Evolutionary conservation across 37 sponge, comb jelly and placozoan species (phyloP).

Genomic region (Aphrocallistes beatrix): DNA sequence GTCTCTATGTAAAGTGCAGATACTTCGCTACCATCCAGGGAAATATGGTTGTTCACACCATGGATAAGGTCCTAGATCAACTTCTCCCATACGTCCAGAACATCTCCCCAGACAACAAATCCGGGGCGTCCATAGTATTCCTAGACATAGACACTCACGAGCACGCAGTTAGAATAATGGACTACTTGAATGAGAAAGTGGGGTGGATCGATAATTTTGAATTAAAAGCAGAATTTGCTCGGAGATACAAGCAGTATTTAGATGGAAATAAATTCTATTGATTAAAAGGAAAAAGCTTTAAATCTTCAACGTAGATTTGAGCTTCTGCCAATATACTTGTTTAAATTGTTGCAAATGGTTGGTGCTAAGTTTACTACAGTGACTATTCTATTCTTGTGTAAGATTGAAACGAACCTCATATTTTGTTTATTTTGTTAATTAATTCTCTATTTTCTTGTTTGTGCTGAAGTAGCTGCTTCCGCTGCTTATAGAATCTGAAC

Average conservation of each 20-base stretch:
- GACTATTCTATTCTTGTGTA: background rate
- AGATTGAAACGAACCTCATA: background rate
- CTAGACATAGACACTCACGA: background rate
- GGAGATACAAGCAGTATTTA: background rate
- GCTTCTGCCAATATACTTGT: slow-evolving; percentile 8
- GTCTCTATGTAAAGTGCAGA: background rate
- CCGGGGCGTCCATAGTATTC: background rate
- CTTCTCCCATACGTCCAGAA: background rate
- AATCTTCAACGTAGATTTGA: background rate
- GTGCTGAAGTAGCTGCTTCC: too few relatives aligned
- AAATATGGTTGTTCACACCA: background rate
- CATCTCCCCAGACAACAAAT: background rate
- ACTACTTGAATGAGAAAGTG: background rate
- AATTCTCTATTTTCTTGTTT: too few relatives aligned
- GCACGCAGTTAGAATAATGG: background rate
- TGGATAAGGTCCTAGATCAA: background rate
- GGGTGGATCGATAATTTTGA: background rate
- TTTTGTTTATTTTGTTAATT: slow-evolving; percentile 11
- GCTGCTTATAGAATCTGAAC: too few relatives aligned
- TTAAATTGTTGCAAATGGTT: slow-evolving; percentile 2
- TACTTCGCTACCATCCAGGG: background rate
- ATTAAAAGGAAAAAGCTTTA: background rate
- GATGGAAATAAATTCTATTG: background rate
- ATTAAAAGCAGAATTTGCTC: background rate
- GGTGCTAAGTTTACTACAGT: background rate